These are phyloP conservation scores for Scolanthus callimorphus DNA, from an alignment of 92 coral and sea anemone genomes.

Conservation along the genomic window DNA sequence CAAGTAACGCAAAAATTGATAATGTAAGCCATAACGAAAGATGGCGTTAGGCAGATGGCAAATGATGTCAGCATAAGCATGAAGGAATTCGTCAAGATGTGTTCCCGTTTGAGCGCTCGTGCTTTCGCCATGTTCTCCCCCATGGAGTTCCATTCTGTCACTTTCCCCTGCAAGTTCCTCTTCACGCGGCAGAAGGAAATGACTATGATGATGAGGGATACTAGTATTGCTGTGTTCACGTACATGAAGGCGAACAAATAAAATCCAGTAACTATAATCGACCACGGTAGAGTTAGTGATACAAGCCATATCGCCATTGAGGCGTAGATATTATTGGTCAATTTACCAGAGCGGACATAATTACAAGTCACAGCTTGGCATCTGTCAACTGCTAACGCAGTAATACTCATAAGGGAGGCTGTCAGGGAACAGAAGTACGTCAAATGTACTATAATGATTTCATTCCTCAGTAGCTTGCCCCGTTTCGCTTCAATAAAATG, in stretches of 20 bases:
- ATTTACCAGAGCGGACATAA: slow-evolving; percentile 8
- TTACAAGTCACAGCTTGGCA: slow-evolving; percentile 48
- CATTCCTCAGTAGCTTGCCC: slow-evolving; percentile 5
- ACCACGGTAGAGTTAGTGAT: slow-evolving; percentile 16
- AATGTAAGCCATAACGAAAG: slow-evolving; percentile 4
- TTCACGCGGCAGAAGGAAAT: not conserved
- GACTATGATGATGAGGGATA: not conserved
- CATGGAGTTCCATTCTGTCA: not conserved
- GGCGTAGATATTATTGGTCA: slow-evolving; percentile 5
- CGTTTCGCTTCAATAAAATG: slow-evolving; percentile 48
- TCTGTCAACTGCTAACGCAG: slow-evolving; percentile 51
- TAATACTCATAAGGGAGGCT: slow-evolving; percentile 44
- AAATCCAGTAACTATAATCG: slow-evolving; percentile 5
- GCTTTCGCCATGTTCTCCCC: slow-evolving; percentile 14
- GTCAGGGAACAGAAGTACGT: slow-evolving; percentile 41
- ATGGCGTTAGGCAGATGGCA: not conserved
- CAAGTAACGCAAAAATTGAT: not conserved
- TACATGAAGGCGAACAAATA: slow-evolving; percentile 8
- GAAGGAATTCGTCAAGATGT: not conserved
- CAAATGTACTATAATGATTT: slow-evolving; percentile 26
- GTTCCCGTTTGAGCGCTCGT: slow-evolving; percentile 3
- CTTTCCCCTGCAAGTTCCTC: not conserved
- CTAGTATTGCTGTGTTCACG: not conserved
- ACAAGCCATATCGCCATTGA: slow-evolving; percentile 28
- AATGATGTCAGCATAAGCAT: not conserved